phyloP scores from a whole-genome alignment of 1,140 invertebrate species.

The Papilio helenus region DNA sequence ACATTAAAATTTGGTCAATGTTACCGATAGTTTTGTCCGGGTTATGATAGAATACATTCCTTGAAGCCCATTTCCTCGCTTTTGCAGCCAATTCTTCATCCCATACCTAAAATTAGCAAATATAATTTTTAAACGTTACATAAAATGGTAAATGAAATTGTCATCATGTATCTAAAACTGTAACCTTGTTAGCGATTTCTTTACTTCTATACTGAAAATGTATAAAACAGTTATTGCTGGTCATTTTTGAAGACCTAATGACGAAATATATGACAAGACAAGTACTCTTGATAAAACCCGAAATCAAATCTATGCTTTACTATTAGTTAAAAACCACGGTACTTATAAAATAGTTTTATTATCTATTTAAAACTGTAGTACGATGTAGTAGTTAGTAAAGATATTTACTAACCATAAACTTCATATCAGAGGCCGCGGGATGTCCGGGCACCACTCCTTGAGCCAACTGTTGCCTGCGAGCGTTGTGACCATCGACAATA shows the following conservation, averaged over 20 bases:
- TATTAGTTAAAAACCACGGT: too few relatives aligned
- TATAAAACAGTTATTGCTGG: too few relatives aligned
- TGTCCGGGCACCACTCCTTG: constrained; percentile 59
- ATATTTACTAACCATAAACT: constrained; percentile 58
- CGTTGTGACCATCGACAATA: constrained; percentile 71
- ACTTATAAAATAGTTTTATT: too few relatives aligned
- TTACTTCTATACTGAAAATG: too few relatives aligned
- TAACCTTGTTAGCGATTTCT: too few relatives aligned
- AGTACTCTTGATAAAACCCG: too few relatives aligned
- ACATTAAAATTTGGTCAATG: constrained; percentile 30
- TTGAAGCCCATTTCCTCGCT: constrained; percentile 62
- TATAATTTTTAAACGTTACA: background rate
- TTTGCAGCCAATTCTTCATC: constrained; percentile 67
- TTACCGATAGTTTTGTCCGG: constrained; percentile 63
- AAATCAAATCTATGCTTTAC: too few relatives aligned
- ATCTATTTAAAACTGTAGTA: too few relatives aligned
- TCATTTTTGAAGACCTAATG: too few relatives aligned
- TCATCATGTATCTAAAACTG: too few relatives aligned
- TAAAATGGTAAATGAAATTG: background rate
- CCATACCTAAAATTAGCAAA: constrained; percentile 59
- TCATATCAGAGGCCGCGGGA: constrained; percentile 67
- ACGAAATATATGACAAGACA: too few relatives aligned
- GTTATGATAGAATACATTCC: constrained; percentile 58
- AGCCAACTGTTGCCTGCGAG: constrained; percentile 52
- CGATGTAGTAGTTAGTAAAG: too few relatives aligned